Evolutionary conservation across 2,888 invertebrate species (phyloP).

Genomic region (Neria commutata): DNA sequence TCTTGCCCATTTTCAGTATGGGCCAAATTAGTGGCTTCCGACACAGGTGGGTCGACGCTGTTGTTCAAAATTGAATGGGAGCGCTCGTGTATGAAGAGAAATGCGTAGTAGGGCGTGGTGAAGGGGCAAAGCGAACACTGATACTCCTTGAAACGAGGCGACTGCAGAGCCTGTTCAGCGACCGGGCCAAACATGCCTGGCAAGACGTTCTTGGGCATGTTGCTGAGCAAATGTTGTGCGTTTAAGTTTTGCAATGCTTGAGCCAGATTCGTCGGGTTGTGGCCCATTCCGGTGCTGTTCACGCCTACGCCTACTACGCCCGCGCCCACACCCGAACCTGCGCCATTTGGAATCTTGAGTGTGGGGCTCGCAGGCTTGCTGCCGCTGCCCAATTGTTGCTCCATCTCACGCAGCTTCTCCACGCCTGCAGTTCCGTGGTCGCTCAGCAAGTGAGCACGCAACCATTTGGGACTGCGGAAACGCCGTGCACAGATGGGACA

Average conservation of each 20-base stretch:
- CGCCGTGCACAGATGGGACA: constrained; percentile 86
- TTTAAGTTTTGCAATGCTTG: constrained; percentile 55
- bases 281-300: constrained; percentile 12
- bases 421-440: constrained; percentile 76
- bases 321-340: constrained; percentile 20
- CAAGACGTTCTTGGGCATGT: constrained; percentile 53
- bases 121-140: constrained; percentile 90
- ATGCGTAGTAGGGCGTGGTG: constrained; percentile 86
- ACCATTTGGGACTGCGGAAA: constrained; percentile 86
- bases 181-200: constrained; percentile 47
- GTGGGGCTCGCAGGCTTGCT: constrained; percentile 59
- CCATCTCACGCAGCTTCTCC: constrained; percentile 58
- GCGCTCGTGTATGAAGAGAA: constrained; percentile 90
- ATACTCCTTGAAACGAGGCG: constrained; percentile 72
- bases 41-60: constrained; percentile 19
- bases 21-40: neutral
- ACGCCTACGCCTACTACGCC: too few species aligned
- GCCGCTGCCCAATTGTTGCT: constrained; percentile 46
- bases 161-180: constrained; percentile 43
- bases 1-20: constrained; percentile 23
- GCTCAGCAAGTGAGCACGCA: constrained; percentile 83
- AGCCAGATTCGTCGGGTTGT: constrained; percentile 51
- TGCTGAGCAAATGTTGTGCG: constrained; percentile 50
- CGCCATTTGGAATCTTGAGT: constrained; percentile 62
- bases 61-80: constrained; percentile 68